Base-by-base conservation (phyloP, 2,888 invertebrate species). In the Melangyna quadrimaculata region DNA sequence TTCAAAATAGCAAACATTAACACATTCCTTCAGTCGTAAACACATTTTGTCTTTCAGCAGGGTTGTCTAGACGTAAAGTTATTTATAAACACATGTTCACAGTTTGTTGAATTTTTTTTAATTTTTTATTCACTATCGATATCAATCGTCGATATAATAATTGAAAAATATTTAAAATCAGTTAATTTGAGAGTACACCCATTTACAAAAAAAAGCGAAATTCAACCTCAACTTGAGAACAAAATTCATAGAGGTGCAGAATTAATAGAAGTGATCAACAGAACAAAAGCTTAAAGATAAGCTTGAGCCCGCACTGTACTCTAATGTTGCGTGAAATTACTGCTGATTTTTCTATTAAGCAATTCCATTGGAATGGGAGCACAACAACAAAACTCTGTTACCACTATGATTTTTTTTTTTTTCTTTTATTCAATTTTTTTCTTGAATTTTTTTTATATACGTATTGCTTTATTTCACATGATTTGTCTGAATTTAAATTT, bases 251-350 rank as follows among this genome's bases (percentile, higher is more conserved):
- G 32, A 19, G 29, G 32, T 69, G 24, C 40, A 37, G 45, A 69
- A 69, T 7, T 48, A 45, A 65, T 19, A 32, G 9, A n/a, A 14
- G n/a, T 29, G n/a, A 40, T n/a, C 10, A 12, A 22, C 14, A 61
- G 19, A 45, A 37, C 24, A 22, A 45, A 37, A 27, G 1, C 2
- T 67, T 59, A n/a, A n/a, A n/a, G 43, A 37, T 63, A 24, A 55
- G 24, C 61, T 48, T 22, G 53, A 43, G 12, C 19, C 27, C 69
- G 14, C 22, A 35, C 63, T 72, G 57, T 27, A 3, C 55, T 70
- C 81, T 86, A 86, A 86, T 86, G 81, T 86, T 77, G 86, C 86
- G 77, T 86, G 86, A 86, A 86, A 81, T 86, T 77, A 78, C 69
- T 78, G 77, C 73, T 78, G 78, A 86, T 81, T 81, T 86, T 86